A percentile compares a stretch with the other conserved stretches of the same genome.
Conservation (phyloP, 2,113 vertebrate species). For the Phyllostomus hastatus region DNA sequence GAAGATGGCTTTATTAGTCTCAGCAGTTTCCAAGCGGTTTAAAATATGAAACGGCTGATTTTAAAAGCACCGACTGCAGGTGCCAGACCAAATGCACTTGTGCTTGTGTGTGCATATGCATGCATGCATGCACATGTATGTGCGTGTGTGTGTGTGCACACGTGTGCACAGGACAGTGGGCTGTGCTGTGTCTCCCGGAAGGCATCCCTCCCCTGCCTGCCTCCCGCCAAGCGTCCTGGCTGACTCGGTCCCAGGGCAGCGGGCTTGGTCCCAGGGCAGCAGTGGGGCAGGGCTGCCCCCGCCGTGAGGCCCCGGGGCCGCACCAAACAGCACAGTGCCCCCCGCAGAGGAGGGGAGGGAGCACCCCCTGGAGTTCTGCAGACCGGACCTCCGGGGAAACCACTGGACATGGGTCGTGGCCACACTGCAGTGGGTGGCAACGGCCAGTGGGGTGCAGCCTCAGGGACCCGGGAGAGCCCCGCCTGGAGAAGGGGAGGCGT, state of each 20-base stretch:
- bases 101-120: too few species aligned
- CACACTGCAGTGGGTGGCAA: rapidly evolving
- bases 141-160: too few species aligned
- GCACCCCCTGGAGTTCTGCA: rapidly evolving
- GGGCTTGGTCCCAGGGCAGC: too few species aligned
- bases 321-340: rapidly evolving
- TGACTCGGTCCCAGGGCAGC: not conserved
- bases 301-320: rapidly evolving
- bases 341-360: not conserved
- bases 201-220: not conserved
- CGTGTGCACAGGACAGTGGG: not conserved
- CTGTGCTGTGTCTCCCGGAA: rapidly evolving
- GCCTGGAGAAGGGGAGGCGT: not conserved
- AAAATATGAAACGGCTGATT: not conserved
- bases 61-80: not conserved
- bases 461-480: not conserved
- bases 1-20: not conserved
- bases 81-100: not conserved
- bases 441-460: not conserved
- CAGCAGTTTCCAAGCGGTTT: not conserved
- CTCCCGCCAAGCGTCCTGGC: rapidly evolving
- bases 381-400: too few species aligned
- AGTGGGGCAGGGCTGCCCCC: not conserved
- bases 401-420: rapidly evolving
- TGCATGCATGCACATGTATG: too few species aligned